Base-by-base conservation (phyloP, 2,113 vertebrate species). In the Dipodomys ordii region DNA sequence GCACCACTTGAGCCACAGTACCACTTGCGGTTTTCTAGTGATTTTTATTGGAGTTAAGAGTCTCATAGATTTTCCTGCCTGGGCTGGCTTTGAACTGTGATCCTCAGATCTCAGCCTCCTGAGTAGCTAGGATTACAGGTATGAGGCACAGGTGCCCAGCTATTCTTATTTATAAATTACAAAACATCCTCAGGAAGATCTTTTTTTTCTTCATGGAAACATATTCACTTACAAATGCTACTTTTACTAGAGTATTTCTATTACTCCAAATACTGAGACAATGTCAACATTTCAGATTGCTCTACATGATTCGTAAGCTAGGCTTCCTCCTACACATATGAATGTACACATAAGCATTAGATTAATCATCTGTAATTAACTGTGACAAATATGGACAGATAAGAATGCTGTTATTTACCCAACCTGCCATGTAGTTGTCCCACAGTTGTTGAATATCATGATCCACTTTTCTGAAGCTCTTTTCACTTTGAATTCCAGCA, bases 181-280 rank as follows among this genome's bases (percentile, higher is more conserved):
- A 68, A 69, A 85, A n/a, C 19, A 49, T 83, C 53, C 25, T 85
- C 46, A 93, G 64, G 81, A 83, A 85, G 22, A 73, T 72, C 4
- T 87, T 83, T 62, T 62, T 90, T 71, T 2, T 15, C 49, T 49
- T 87, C 28, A 72, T 67, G 30, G 60, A 91, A 94, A 4, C 83
- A 46, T 68, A 83, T 74, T 72, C 7, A 46, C 62, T 88, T 49
- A 64, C 46, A 65, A 94, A 72, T 80, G 46, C 57, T 62, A 79
- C 65, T 93, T 84, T 44, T 74, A 86, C 25, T 72, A 86, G 32
- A 68, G 73, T 73, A 73, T 73, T 73, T 94, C 44, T 95, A 25
- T 92, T 94, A 71, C 30, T 91, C 35, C 82, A 92, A 82, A 94
- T 79, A 91, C 28, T 89, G 79, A 92, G 44, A 88, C 92, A 91